These are phyloP conservation scores for Archaeoteleia sp. DNA, from an alignment of 2,888 invertebrate species.

Conservation along the genomic window DNA sequence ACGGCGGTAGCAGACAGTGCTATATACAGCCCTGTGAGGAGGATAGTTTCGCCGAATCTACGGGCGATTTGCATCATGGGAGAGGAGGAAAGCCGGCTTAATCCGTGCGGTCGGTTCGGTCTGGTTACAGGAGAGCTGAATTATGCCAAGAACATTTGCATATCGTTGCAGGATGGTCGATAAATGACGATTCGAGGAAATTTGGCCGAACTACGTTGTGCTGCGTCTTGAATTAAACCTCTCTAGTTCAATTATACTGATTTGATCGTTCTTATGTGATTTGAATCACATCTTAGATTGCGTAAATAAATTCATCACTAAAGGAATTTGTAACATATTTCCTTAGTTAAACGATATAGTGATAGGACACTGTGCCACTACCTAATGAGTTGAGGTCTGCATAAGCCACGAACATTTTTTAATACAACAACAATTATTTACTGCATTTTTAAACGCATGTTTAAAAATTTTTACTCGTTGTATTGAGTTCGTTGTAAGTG, in stretches of 20 bases:
- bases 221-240: slow-evolving; percentile 46
- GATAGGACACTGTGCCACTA: too few relatives aligned
- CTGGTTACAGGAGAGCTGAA: slow-evolving; percentile 60
- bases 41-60: slow-evolving; percentile 49
- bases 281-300: slow-evolving; percentile 41
- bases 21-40: slow-evolving; percentile 20
- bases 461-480: too few relatives aligned
- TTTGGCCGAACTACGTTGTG: slow-evolving; percentile 53
- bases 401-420: too few relatives aligned
- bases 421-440: too few relatives aligned
- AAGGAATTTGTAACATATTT: slow-evolving; percentile 39
- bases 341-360: too few relatives aligned
- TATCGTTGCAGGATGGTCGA: slow-evolving; percentile 64
- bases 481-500: too few relatives aligned
- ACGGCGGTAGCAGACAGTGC: slow-evolving; percentile 11
- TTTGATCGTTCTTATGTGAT: slow-evolving; percentile 40
- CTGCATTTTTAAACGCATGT: too few relatives aligned
- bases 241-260: slow-evolving; percentile 48
- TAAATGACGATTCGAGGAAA: slow-evolving; percentile 70
- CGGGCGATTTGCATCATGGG: slow-evolving; percentile 52
- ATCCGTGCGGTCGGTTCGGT: slow-evolving; percentile 53
- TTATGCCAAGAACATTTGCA: slow-evolving; percentile 68
- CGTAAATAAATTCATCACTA: slow-evolving; percentile 35
- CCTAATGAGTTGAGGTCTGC: too few relatives aligned
- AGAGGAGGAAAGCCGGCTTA: slow-evolving; percentile 52